phyloP scores from a whole-genome alignment of 2,797 vertebrate genomes.

The Triplophysa yarkandensis region DNA sequence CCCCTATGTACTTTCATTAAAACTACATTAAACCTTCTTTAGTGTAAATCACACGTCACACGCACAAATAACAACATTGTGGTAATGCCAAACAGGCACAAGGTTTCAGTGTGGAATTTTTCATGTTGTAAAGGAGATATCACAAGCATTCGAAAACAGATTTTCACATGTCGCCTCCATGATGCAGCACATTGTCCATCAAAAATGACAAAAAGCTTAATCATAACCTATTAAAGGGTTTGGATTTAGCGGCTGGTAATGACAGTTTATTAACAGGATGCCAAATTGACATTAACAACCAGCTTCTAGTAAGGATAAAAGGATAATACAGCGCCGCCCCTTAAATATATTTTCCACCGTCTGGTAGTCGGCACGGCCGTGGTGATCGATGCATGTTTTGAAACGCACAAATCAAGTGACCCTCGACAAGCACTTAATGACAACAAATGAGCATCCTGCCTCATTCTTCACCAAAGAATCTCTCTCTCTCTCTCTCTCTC shows the following conservation, averaged over 20 bases:
- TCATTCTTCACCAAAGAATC: slow-evolving; percentile 39
- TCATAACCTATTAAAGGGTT: slow-evolving; percentile 19
- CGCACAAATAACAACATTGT: background rate
- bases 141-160: background rate
- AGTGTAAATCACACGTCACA: slow-evolving; percentile 10
- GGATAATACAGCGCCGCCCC: background rate
- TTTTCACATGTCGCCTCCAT: background rate
- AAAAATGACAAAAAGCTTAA: slow-evolving; percentile 20
- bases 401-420: slow-evolving; percentile 38
- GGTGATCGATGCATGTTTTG: slow-evolving; percentile 34
- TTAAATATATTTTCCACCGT: slow-evolving; percentile 28
- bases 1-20: slow-evolving; percentile 21
- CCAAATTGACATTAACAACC: slow-evolving; percentile 17
- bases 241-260: slow-evolving; percentile 18
- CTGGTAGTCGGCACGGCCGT: background rate
- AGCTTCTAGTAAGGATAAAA: slow-evolving; percentile 19
- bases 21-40: slow-evolving; percentile 10
- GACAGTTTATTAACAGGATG: slow-evolving; percentile 15
- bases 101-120: background rate
- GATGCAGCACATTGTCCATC: slow-evolving; percentile 20
- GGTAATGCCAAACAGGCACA: background rate
- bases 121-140: slow-evolving; percentile 17
- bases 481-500: slow-evolving; percentile 32
- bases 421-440: slow-evolving; percentile 46
- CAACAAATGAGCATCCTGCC: slow-evolving; percentile 46